Evolutionary conservation across 2,113 vertebrate species (phyloP), one percentile per base, ranked within the genome.

Genomic region (Rhinopomastus cyanomelas): DNA sequence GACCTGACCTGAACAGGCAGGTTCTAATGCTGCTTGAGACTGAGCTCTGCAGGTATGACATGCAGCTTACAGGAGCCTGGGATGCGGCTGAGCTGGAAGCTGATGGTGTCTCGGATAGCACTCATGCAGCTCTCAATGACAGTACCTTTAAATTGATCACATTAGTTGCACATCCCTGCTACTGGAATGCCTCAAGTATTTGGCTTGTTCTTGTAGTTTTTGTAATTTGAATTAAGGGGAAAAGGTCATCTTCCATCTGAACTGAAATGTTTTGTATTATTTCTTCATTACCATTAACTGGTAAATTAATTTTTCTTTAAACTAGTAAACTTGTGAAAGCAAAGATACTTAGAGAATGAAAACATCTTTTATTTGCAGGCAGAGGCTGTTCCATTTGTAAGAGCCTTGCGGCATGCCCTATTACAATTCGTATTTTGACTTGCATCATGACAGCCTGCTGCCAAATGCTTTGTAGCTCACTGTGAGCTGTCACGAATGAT

Each of bases 1-100:
- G 1, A 5, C 0, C 0, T 20, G 29, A 37, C 80, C 62, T 51
- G 48, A 12, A 9, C 1, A 2, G 62, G 23, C 56, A 26, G 44
- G 44, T 81, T 29, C 52, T 53, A 1, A 4, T 30, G 60, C 77
- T 1, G 2, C 21, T 0, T 11, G 57, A 29, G 65, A 11, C 22
- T 3, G 23, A 20, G 71, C 26, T 23, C 72, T 85, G 44, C 67
- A 23, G 46, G 25, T 44, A 5, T 4, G 59, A 34, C 36, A 23
- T 23, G 12, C 13, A 8, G 1, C 44, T 48, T 48, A 11, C 4
- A 14, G 32, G 51, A 34, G 6, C 14, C 86, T 37, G 64, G 16
- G 52, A 2, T 44, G 36, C 6, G 3, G 25, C 78, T 2, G 12
- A 57, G 30, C 53, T 89, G 66, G 26, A 30, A 65, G 46, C 67